Conservation (phyloP, 2,113 vertebrate genomes). For the Dissostichus mawsoni region DNA sequence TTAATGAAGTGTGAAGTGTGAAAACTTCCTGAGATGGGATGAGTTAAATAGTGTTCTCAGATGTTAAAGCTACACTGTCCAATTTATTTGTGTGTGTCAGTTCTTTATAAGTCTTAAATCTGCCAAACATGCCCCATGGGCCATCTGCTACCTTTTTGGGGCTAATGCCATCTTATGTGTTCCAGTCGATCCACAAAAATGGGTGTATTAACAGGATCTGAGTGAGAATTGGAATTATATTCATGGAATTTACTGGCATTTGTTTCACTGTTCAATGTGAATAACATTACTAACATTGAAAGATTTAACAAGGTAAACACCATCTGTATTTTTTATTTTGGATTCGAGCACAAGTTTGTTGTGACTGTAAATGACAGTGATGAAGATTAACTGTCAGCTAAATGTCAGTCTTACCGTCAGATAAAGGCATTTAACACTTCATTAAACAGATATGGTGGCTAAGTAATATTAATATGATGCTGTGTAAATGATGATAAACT, state of each 20-base stretch:
- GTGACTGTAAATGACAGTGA: not conserved
- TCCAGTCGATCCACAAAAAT: slow-evolving; percentile 56
- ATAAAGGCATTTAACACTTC: not conserved
- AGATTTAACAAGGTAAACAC: slow-evolving; percentile 26
- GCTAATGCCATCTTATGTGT: slow-evolving; percentile 56
- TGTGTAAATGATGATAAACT: not conserved
- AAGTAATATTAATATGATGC: not conserved
- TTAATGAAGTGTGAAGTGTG: slow-evolving; percentile 99
- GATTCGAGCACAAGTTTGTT: not conserved
- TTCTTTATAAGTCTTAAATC: slow-evolving; percentile 80
- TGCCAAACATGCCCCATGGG: slow-evolving; percentile 68
- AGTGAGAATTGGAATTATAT: slow-evolving; percentile 47
- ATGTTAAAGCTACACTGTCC: slow-evolving; percentile 87
- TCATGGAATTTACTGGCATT: slow-evolving; percentile 51
- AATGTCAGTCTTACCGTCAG: not conserved
- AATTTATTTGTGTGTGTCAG: slow-evolving; percentile 84
- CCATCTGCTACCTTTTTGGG: slow-evolving; percentile 56
- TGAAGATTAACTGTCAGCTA: not conserved
- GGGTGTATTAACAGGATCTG: slow-evolving; percentile 52
- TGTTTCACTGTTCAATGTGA: slow-evolving; percentile 31
- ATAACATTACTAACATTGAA: slow-evolving; percentile 11
- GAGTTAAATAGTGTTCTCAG: slow-evolving; percentile 93
- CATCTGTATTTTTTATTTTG: not conserved
- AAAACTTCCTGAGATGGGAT: slow-evolving; percentile 93
- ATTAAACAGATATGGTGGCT: not conserved